Evolutionary conservation across 2,888 invertebrate genomes (phyloP).

Genomic region (Eristalis arbustorum): DNA sequence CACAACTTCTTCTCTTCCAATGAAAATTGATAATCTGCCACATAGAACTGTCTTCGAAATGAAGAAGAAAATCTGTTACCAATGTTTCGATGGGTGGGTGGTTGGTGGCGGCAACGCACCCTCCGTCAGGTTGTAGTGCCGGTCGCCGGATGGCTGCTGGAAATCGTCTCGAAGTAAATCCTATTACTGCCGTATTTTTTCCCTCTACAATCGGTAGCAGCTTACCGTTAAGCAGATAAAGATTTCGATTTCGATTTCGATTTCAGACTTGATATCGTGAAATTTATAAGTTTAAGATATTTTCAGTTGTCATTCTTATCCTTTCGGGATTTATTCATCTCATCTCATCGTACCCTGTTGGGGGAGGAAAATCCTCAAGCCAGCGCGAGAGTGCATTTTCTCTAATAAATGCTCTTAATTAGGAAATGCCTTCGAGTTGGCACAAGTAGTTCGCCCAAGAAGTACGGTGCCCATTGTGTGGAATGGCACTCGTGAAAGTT

Average conservation of each 20-base stretch:
- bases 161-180: constrained; percentile 57
- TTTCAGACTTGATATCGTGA: constrained; percentile 62
- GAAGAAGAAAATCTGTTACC: constrained; percentile 50
- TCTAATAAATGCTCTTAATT: constrained; percentile 52
- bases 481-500: not conserved
- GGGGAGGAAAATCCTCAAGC: constrained; percentile 15
- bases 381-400: constrained; percentile 37
- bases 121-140: not conserved
- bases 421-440: constrained; percentile 21
- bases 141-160: not conserved
- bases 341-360: not conserved
- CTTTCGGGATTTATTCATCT: constrained; percentile 2
- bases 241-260: constrained; percentile 69
- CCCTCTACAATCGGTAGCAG: constrained; percentile 62
- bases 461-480: not conserved
- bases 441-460: constrained; percentile 18
- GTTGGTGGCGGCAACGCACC: not conserved
- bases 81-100: not conserved
- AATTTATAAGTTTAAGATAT: constrained; percentile 69
- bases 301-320: constrained; percentile 27
- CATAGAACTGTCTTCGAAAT: constrained; percentile 34
- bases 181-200: constrained; percentile 63
- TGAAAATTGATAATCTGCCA: constrained; percentile 67
- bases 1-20: constrained; percentile 32
- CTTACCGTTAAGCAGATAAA: constrained; percentile 69